Conservation (phyloP, 2,888 invertebrate species). For the Cheilosia soror region DNA sequence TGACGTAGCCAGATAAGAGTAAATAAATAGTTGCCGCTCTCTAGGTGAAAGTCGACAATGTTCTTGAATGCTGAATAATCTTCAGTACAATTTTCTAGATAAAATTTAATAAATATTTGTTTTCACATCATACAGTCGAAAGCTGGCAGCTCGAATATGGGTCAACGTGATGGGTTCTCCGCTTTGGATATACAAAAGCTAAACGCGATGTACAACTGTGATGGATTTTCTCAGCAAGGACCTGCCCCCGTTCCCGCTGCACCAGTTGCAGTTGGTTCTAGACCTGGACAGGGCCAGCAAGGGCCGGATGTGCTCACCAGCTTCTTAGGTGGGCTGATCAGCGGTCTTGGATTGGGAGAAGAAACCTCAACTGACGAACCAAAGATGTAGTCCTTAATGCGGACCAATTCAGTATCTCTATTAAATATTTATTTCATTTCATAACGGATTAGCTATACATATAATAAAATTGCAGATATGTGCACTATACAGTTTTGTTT, state of each 20-base stretch:
- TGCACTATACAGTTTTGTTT: too few species aligned
- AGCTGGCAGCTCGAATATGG: constrained; percentile 85
- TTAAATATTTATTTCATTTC: constrained; percentile 63
- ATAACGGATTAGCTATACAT: not conserved
- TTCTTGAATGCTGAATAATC: constrained; percentile 1
- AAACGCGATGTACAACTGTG: constrained; percentile 90
- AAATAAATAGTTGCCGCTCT: not conserved
- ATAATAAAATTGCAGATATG: not conserved
- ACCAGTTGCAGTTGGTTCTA: not conserved
- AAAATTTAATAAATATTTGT: not conserved
- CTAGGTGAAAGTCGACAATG: constrained; percentile 15
- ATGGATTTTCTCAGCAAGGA: constrained; percentile 49
- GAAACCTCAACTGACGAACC: constrained; percentile 47
- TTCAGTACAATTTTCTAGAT: not conserved
- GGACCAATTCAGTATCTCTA: not conserved
- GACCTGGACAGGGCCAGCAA: constrained; percentile 5
- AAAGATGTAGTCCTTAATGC: not conserved
- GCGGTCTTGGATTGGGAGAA: constrained; percentile 80
- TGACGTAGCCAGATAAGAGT: constrained; percentile 5
- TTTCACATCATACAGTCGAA: constrained; percentile 75
- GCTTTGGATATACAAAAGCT: constrained; percentile 89
- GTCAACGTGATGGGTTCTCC: constrained; percentile 91
- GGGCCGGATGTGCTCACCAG: constrained; percentile 78
- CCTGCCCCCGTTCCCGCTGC: not conserved
- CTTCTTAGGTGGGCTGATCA: constrained; percentile 81